Evolutionary conservation across 2,888 invertebrate species (phyloP).

Genomic region (Plutella xylostella): DNA sequence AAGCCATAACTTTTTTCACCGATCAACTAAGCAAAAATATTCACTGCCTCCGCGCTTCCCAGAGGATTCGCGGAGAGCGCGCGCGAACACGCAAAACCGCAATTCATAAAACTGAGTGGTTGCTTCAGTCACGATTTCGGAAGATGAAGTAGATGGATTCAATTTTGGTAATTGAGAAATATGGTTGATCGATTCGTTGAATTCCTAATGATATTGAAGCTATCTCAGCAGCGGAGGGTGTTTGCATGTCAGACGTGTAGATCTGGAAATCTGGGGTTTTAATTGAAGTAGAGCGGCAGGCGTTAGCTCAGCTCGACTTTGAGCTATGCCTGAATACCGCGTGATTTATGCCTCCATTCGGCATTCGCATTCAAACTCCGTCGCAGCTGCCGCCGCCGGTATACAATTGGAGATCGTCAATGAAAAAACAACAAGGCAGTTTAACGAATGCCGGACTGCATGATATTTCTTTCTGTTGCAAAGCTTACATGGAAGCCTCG

Average conservation of each 20-base stretch:
- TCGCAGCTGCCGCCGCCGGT: background rate
- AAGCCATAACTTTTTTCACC: background rate
- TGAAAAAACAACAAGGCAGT: background rate
- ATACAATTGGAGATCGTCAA: too few species aligned
- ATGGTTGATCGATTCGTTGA: slow-evolving; percentile 4
- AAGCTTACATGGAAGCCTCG: background rate
- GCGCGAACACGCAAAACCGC: slow-evolving; percentile 46
- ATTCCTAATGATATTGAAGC: background rate
- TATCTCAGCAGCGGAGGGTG: slow-evolving; percentile 10
- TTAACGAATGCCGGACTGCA: background rate
- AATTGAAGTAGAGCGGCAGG: slow-evolving; percentile 21
- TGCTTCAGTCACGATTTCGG: slow-evolving; percentile 26
- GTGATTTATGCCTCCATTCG: slow-evolving; percentile 2
- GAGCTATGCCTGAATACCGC: slow-evolving; percentile 1
- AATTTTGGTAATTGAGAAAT: slow-evolving; percentile 15
- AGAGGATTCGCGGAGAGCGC: background rate
- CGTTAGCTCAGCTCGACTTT: slow-evolving; percentile 17
- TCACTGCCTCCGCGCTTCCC: background rate
- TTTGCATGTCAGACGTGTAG: slow-evolving; percentile 26
- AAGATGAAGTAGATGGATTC: slow-evolving; percentile 43
- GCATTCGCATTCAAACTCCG: background rate
- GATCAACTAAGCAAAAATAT: background rate
- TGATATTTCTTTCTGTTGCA: background rate
- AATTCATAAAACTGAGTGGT: slow-evolving; percentile 52
- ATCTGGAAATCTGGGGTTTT: slow-evolving; percentile 20